phyloP scores from a whole-genome alignment of 2,888 invertebrate genomes.

The Hydropsyche betteni region DNA sequence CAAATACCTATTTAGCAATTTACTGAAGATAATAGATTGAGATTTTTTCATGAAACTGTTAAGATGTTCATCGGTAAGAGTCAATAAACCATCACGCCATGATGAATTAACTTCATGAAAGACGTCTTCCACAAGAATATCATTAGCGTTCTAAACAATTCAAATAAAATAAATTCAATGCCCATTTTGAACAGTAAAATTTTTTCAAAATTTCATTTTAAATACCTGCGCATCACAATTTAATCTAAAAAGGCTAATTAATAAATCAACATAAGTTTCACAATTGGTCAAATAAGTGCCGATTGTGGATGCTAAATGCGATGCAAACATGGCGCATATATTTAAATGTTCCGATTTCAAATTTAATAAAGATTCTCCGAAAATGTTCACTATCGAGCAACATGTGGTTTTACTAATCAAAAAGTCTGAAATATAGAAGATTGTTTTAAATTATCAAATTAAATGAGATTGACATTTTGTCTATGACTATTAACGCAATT shows the following conservation, averaged over 20 bases:
- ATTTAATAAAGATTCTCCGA: constrained; percentile 56
- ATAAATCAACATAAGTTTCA: constrained; percentile 58
- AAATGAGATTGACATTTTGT: background rate
- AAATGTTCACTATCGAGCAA: constrained; percentile 57
- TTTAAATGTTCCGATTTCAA: constrained; percentile 58
- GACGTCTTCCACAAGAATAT: constrained; percentile 61
- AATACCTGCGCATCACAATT: constrained; percentile 57
- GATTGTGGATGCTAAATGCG: constrained; percentile 64
- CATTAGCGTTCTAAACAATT: constrained; percentile 53
- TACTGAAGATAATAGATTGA: constrained; percentile 43
- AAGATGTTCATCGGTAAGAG: constrained; percentile 50
- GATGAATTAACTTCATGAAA: constrained; percentile 67
- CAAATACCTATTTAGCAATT: constrained; percentile 53
- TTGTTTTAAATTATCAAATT: background rate
- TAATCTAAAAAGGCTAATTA: constrained; percentile 62
- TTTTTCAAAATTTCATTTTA: background rate
- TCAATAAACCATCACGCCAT: constrained; percentile 67
- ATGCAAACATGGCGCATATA: constrained; percentile 64
- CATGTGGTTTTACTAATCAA: constrained; percentile 59
- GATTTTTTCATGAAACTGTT: constrained; percentile 44
- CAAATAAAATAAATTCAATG: constrained; percentile 2
- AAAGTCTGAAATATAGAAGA: constrained; percentile 57
- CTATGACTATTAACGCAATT: background rate
- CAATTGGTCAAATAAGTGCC: constrained; percentile 58
- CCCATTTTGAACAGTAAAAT: background rate